These are phyloP conservation scores for Balearica regulorum DNA, from an alignment of 2,797 vertebrate genomes.

Conservation along the genomic window DNA sequence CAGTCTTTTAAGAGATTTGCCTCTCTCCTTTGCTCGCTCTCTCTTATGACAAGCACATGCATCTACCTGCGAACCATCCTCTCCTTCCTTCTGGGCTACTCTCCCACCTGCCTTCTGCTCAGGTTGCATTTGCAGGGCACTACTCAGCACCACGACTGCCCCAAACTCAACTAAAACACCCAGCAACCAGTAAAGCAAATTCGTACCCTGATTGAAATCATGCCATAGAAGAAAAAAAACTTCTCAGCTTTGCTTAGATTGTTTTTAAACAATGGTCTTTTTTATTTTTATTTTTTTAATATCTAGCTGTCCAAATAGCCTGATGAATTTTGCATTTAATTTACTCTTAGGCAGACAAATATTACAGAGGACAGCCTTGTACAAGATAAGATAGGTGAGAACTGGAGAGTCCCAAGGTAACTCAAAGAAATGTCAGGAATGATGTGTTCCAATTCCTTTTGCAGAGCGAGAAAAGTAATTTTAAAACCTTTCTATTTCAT, in stretches of 20 bases:
- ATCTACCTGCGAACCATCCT: neutral
- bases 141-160: neutral
- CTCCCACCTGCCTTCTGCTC: neutral
- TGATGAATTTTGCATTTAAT: neutral
- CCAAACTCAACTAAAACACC: neutral
- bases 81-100: neutral
- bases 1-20: neutral
- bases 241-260: neutral
- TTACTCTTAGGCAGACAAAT: neutral
- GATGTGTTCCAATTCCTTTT: neutral
- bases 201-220: neutral
- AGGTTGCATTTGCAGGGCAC: neutral
- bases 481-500: neutral
- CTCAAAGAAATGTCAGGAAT: conserved; percentile 8
- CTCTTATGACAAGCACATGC: neutral
- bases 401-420: neutral
- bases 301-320: neutral
- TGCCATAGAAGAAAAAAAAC: neutral
- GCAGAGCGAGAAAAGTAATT: neutral
- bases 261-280: neutral
- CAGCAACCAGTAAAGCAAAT: neutral
- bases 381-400: neutral
- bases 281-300: too few relatives aligned
- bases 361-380: neutral
- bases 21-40: neutral